phyloP scores from a whole-genome alignment of 2,797 vertebrate species.

The Pipistrellus kuhlii region DNA sequence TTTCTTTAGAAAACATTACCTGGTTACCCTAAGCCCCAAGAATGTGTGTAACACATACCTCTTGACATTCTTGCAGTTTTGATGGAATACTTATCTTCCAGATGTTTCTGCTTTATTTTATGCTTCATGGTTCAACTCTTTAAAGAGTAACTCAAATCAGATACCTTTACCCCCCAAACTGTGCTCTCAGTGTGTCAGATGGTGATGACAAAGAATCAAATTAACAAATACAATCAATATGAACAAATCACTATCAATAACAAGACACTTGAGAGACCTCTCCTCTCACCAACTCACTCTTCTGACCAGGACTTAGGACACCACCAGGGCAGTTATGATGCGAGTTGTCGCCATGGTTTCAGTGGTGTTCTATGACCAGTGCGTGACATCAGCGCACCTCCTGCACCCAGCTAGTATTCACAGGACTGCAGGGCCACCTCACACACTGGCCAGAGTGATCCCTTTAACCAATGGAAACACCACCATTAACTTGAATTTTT shows the following conservation, averaged over 20 bases:
- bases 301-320: not conserved
- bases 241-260: not conserved
- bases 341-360: not conserved
- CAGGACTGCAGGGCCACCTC: not conserved
- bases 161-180: not conserved
- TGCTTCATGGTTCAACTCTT: not conserved
- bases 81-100: not conserved
- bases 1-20: not conserved
- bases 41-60: not conserved
- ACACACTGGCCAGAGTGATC: not conserved
- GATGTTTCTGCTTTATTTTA: not conserved
- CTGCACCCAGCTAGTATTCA: not conserved
- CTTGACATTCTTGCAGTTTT: not conserved
- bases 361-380: not conserved
- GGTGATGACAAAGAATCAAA: not conserved
- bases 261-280: not conserved
- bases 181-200: not conserved
- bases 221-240: not conserved
- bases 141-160: not conserved
- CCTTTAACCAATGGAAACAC: not conserved
- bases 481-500: not conserved
- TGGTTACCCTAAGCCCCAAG: not conserved
- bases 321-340: too few relatives aligned
- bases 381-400: not conserved
- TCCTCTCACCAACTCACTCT: not conserved